Base-by-base conservation (phyloP, 2,888 invertebrate species). In the Ophion obscuratus region DNA sequence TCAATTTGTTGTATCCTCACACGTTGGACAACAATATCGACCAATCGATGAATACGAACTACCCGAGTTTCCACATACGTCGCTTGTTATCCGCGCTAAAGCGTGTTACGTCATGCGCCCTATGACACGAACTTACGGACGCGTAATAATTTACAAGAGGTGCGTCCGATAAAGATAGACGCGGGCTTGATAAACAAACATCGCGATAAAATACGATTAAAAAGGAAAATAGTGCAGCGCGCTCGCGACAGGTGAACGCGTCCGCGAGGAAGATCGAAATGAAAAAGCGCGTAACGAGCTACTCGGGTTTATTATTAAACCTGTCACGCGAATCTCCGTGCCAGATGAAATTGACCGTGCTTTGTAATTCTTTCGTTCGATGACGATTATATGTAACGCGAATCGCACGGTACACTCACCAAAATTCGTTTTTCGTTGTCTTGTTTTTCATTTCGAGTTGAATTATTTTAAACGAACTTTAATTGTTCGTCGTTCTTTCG, bases 241-340 rank as follows among this genome's bases (percentile, higher is more conserved):
- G 85, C 62, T 61, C 44, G 81, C 47, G 82, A 70, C 53, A 67
- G 44, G 64, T 36, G 77, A 47, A 62, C 44, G 57, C 20, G 67
- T 31, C 31, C 24, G 62, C 57, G 40, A 14, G 36, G 31, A 44
- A 47, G n/a, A 66, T 76, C 20, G 57, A 6, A n/a, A 62, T 20
- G 59, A 79, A 79, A 44, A 64, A 80, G 31, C 14, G 57, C 40
- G 53, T 14, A 40, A 76, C 82, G 70, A 47, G n/a, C 68, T 70
- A 74, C 75, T 53, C 20, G 40, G 53, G 59, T 85, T 79, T 85
- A 85, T 85, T 85, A 85, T 85, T 85, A 85, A 82, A 75, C 70
- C n/a, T 75, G 64, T 76, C 36, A 68, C 47, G 36, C 57, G 68
- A 1, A 67, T 31, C 27, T 47, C 24, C 61, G 85, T 79, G 82